Evolutionary conservation across 1,140 invertebrate genomes (phyloP), one percentile per base, ranked within the genome.

Genomic region (Maniola jurtina): DNA sequence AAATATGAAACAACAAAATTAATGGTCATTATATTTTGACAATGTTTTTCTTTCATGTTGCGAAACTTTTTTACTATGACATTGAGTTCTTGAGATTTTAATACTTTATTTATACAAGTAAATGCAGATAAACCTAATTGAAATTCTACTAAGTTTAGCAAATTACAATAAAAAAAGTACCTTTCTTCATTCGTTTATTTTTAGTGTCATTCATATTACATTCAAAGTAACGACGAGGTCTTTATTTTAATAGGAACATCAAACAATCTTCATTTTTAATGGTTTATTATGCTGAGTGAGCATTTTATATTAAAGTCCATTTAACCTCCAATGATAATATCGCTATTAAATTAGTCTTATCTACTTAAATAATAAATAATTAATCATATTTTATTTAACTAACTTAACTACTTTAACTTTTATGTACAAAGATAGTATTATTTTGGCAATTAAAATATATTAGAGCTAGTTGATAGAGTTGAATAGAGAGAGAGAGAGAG

Each of bases 401-500:
- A 50, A 42, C 47, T 15, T 59, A 60, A 14, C 34, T 38, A 47
- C 45, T 47, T 47, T 16, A 65, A 33, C 6, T 50, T 40, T 59
- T 65, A 65, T 65, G 33, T 66, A 66, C 64, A 61, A 55, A 55
- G 38, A 66, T 61, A 61, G 6, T 42, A 42, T 65, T 59, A 65
- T 64, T 66, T 66, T 55, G 64, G 64, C 64, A 60, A 66, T 66
- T 60, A 66, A 60, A 66, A 55, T 66, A 66, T 55, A 38, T 66
- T 55, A 66, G 36, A 40, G 33, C 25, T 54, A 66, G 64, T 40
- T 40, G 36, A 61, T 52, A 50, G 33, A 52, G 48, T 52, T 34
- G 36, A 66, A 50, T 33, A 55, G 36, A 58, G 35, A 60, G 34
- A 60, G n/a, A n/a, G n/a, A n/a, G n/a, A n/a, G 58, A 48, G 57